Base-by-base conservation (phyloP, 2,113 vertebrate species). In the Piaya cayana region DNA sequence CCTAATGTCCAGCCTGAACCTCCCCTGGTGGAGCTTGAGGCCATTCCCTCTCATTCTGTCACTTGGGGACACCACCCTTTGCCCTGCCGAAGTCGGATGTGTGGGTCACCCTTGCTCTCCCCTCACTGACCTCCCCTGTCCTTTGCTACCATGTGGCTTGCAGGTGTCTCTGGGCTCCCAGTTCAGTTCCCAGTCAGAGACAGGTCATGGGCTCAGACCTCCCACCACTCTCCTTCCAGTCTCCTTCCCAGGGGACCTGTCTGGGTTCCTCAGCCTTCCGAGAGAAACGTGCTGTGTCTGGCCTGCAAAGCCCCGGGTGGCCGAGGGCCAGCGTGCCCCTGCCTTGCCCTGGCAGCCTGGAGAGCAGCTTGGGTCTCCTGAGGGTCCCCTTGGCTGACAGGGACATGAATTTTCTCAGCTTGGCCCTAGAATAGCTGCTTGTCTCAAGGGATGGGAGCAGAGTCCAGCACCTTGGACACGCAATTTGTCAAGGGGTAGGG, bases 141-240 rank as follows among this genome's bases (percentile, higher is more conserved):
- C 69, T 63, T 14, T 55, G 78, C 75, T 76, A 86, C 65, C 69
- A 55, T 3, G 0, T 0, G 3, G 53, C 98, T 72, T 12, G 1
- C 90, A 67, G 68, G 74, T 70, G 56, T 59, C 64, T 56, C 39
- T 1, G 1, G 50, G 34, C 4, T 6, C 43, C 21, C 7, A 34
- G 2, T 19, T 37, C 58, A 5, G 43, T 62, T 88, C 59, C 34
- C 63, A 72, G 26, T 5, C 0, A 3, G 26, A 58, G 14, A 36
- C 0, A 2, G 29, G n/a, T 22, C 8, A 8, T 5, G 7, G 2
- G 8, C n/a, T 39, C 39, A 39, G 39, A 69, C 7, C n/a, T 82
- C 47, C 45, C 22, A 42, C 45, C 22, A 42, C 0, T 23, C 42
- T 76, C 29, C 21, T 8, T 39, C 4, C 2, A 36, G 23, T 71